Conservation (phyloP, 2,113 vertebrate genomes). For the Callorhinus ursinus region DNA sequence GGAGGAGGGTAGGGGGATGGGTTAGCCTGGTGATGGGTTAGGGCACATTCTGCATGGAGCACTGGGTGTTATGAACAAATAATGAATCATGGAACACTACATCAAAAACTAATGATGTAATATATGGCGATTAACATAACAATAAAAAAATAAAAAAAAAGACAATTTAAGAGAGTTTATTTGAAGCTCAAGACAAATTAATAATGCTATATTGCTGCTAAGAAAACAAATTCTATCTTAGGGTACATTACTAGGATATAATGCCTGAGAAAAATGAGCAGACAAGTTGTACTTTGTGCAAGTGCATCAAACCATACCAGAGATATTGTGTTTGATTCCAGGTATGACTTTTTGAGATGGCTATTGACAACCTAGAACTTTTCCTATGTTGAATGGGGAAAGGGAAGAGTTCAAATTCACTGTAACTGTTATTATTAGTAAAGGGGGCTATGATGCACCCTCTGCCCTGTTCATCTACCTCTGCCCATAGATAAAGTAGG, state of each 20-base stretch:
- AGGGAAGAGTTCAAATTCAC: neutral
- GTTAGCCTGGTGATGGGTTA: no score
- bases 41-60: no score
- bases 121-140: no score
- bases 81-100: no score
- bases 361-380: neutral
- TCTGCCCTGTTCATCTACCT: neutral
- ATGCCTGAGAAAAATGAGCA: neutral
- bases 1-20: no score
- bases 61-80: no score
- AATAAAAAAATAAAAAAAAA: neutral
- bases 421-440: neutral
- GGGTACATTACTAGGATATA: neutral
- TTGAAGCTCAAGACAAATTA: constrained; percentile 21
- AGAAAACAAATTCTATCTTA: neutral
- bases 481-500: neutral
- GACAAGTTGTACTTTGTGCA: neutral
- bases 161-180: constrained; percentile 25
- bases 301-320: neutral
- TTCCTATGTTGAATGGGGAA: neutral
- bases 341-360: neutral
- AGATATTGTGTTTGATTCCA: neutral
- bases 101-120: no score
- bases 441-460: neutral
- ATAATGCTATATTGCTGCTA: neutral